Percentiles rank a stretch among this genome's conserved stretches.
These are phyloP conservation scores for Luperina nickerlii DNA, from an alignment of 2,888 invertebrate genomes.

Conservation along the genomic window DNA sequence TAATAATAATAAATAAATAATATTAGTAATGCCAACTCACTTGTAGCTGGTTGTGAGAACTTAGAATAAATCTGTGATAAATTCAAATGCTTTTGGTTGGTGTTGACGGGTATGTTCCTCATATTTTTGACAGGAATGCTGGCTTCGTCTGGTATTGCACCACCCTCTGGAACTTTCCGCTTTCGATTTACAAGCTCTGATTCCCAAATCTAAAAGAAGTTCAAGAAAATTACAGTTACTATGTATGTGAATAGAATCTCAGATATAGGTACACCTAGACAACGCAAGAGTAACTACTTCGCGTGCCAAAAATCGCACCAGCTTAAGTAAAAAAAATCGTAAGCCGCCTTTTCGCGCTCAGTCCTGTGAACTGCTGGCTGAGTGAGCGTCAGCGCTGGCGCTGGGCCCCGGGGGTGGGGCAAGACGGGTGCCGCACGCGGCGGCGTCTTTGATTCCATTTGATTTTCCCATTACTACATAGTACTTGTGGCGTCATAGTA, in stretches of 20 bases:
- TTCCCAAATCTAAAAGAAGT: slow-evolving; percentile 83
- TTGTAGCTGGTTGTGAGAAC: slow-evolving; percentile 86
- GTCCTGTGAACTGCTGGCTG: no score
- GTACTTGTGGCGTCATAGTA: no score
- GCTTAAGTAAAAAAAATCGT: no score
- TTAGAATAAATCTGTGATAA: slow-evolving; percentile 88
- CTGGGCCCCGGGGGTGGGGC: no score
- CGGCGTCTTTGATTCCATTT: no score
- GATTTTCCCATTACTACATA: no score
- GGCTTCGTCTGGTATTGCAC: slow-evolving; percentile 78
- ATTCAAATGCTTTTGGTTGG: slow-evolving; percentile 88
- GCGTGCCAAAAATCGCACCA: no score
- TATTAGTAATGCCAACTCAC: slow-evolving; percentile 72
- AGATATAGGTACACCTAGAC: no score
- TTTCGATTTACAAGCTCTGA: slow-evolving; percentile 85
- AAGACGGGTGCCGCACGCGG: no score
- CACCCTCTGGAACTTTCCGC: slow-evolving; percentile 83
- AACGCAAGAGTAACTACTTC: no score
- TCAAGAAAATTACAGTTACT: background rate
- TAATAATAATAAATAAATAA: slow-evolving; percentile 9
- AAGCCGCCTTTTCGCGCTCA: no score
- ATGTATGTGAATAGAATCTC: background rate
- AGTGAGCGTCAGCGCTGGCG: no score
- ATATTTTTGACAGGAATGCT: slow-evolving; percentile 83
- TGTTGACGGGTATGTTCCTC: slow-evolving; percentile 84